These are phyloP conservation scores for Melieria crassipennis DNA, from an alignment of 2,888 invertebrate genomes.

Conservation along the genomic window DNA sequence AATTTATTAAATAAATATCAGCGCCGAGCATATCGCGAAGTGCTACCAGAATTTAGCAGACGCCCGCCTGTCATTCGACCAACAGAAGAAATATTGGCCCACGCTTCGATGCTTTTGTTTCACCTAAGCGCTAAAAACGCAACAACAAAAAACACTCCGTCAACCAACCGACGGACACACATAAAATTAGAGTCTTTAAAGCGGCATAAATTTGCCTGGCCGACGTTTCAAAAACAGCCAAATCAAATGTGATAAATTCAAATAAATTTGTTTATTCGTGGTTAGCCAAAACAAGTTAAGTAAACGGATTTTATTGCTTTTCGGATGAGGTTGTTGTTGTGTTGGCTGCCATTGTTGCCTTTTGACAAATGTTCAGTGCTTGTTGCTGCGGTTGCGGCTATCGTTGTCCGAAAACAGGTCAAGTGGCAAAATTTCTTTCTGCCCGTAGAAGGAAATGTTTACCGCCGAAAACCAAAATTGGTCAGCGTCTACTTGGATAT, in stretches of 20 bases:
- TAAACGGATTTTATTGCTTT: no score
- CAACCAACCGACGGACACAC: no score
- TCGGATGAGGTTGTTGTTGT: no score
- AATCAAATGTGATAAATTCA: neutral
- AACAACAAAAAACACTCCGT: no score
- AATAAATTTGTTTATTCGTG: neutral
- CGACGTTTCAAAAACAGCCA: no score
- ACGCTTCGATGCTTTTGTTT: no score
- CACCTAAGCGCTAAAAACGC: no score
- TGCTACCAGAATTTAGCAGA: conserved; percentile 6
- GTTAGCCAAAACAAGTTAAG: conserved; percentile 3
- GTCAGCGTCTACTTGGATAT: neutral
- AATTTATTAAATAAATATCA: neutral
- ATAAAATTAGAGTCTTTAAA: no score
- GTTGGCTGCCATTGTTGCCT: no score
- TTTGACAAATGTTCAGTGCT: neutral
- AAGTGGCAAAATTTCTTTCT: conserved; percentile 23
- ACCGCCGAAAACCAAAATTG: conserved; percentile 10
- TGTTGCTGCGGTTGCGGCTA: no score
- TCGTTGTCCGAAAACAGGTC: conserved; percentile 10
- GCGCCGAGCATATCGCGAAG: neutral
- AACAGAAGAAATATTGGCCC: neutral
- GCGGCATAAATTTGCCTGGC: no score
- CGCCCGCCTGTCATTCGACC: neutral
- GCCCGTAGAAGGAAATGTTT: conserved; percentile 19